Conservation (phyloP, 2,797 vertebrate genomes). For the Strix occidentalis region DNA sequence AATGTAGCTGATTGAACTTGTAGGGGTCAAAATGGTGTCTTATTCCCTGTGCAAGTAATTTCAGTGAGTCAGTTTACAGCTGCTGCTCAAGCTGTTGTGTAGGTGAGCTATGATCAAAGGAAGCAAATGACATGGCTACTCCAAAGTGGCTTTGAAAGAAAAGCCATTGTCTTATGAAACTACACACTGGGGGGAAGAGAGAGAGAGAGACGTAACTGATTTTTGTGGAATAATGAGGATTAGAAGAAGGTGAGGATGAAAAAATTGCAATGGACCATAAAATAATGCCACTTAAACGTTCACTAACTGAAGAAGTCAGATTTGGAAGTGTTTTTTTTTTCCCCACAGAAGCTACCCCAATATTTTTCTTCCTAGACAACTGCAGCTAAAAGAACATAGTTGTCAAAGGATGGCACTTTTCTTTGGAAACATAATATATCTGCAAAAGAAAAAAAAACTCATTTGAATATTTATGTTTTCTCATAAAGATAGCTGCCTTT, state of each 20-base stretch:
- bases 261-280: not conserved
- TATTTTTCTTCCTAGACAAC: not conserved
- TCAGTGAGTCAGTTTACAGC: slow-evolving; percentile 22
- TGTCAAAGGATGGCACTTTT: not conserved
- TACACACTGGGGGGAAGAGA: not conserved
- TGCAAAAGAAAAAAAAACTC: not conserved
- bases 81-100: slow-evolving; percentile 38
- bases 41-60: slow-evolving; percentile 13
- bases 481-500: not conserved
- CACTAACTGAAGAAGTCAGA: not conserved
- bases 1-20: not conserved
- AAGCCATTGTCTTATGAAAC: slow-evolving; percentile 28
- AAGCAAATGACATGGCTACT: not conserved
- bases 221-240: not conserved
- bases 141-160: slow-evolving; percentile 16
- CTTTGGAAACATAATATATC: not conserved
- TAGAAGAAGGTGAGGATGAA: not conserved
- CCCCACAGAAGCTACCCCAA: fast-evolving
- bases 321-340: not conserved
- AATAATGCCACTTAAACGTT: not conserved
- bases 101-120: slow-evolving; percentile 51
- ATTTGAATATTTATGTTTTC: not conserved
- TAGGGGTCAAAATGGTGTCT: not conserved
- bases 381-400: not conserved
- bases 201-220: not conserved